phyloP scores from a whole-genome alignment of 2,113 vertebrate genomes.

The Malurus cyaneus region DNA sequence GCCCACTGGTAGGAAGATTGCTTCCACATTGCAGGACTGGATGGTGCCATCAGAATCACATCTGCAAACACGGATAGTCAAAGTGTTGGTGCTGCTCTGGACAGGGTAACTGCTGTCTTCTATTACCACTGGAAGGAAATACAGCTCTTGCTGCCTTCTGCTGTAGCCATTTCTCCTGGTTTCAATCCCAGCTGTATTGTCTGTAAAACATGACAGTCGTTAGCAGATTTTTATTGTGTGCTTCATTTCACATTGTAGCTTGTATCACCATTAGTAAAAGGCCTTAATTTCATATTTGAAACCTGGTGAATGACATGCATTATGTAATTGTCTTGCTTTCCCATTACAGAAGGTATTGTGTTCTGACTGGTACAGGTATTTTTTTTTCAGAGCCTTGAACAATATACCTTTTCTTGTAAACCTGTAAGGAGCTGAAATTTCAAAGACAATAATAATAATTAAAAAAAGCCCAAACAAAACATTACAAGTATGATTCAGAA shows the following conservation, averaged over 20 bases:
- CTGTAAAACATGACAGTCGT: slow-evolving; percentile 74
- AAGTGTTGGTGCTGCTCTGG: slow-evolving; percentile 92
- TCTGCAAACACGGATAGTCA: slow-evolving; percentile 93
- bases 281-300: neutral
- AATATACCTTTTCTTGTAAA: neutral
- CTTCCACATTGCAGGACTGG: slow-evolving; percentile 93
- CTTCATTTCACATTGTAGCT: neutral
- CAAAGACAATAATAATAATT: neutral
- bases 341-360: neutral
- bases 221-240: neutral
- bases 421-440: neutral
- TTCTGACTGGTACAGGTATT: neutral
- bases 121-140: slow-evolving; percentile 88
- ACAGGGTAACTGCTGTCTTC: slow-evolving; percentile 93
- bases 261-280: neutral
- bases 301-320: neutral
- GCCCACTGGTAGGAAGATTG: slow-evolving; percentile 94
- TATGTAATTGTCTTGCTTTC: neutral
- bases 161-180: slow-evolving; percentile 86
- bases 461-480: neutral
- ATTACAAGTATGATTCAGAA: neutral
- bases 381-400: neutral
- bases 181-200: slow-evolving; percentile 95
- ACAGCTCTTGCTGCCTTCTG: slow-evolving; percentile 89
- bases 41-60: slow-evolving; percentile 89